phyloP scores from a whole-genome alignment of 2,113 vertebrate species.

The Elgaria multicarinata region DNA sequence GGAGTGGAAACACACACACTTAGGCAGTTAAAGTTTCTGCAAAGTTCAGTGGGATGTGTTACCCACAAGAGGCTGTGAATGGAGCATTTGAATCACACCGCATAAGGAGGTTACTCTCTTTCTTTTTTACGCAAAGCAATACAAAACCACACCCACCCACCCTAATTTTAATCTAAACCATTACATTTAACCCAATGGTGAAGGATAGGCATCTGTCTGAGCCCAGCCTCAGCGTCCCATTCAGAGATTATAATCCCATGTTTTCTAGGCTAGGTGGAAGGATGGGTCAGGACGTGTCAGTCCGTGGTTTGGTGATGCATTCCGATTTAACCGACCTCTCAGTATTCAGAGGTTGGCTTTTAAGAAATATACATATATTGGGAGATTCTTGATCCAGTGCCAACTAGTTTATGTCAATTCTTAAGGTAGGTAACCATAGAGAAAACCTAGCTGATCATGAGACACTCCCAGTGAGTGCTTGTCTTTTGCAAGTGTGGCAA shows the following conservation, averaged over 20 bases:
- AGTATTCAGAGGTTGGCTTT: neutral
- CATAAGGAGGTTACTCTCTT: neutral
- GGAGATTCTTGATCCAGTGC: neutral
- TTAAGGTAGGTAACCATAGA: neutral
- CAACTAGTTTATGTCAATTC: neutral
- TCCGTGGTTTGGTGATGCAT: neutral
- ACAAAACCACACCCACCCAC: neutral
- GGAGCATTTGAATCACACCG: neutral
- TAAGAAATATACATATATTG: neutral
- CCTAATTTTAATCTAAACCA: neutral
- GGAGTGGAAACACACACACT: neutral
- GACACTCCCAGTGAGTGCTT: neutral
- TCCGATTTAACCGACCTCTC: neutral
- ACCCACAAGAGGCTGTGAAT: accelerated
- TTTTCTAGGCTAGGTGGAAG: neutral
- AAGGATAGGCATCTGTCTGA: neutral
- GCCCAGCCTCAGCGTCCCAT: neutral
- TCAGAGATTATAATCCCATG: too few species aligned
- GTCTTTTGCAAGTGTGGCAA: neutral
- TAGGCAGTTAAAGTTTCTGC: neutral
- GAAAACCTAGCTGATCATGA: neutral
- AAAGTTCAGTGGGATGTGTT: neutral
- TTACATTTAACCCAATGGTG: too few species aligned
- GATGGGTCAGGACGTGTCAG: neutral
- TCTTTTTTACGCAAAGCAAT: too few species aligned